Percentiles rank a stretch among this genome's conserved stretches.
Evolutionary conservation across 2,888 invertebrate genomes (phyloP).

Genomic region (Dasypogon diadema): DNA sequence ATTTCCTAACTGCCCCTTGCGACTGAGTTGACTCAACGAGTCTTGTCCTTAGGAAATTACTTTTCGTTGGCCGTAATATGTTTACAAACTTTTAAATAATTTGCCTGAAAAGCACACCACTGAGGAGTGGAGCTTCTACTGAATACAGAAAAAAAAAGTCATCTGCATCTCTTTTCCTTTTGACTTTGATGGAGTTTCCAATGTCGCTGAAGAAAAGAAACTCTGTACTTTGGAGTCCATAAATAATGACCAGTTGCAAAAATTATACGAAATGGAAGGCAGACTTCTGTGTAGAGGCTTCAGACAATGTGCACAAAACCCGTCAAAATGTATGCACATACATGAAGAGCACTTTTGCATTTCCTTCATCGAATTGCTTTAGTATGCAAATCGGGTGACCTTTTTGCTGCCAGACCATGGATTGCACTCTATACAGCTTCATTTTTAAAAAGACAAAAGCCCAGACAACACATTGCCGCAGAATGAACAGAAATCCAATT

Average conservation of each 20-base stretch:
- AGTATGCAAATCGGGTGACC: constrained; percentile 56
- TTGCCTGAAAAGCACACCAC: too few species aligned
- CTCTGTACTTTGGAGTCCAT: constrained; percentile 43
- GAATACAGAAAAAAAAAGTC: constrained; percentile 21
- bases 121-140: not conserved
- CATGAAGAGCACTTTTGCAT: constrained; percentile 56
- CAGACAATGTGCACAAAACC: constrained; percentile 51
- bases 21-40: too few species aligned
- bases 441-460: constrained; percentile 40
- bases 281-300: not conserved
- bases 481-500: constrained; percentile 53
- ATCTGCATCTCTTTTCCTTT: constrained; percentile 34
- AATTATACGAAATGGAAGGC: constrained; percentile 46
- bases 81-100: too few species aligned
- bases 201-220: constrained; percentile 47
- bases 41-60: too few species aligned
- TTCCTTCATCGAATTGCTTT: constrained; percentile 56
- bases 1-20: too few species aligned
- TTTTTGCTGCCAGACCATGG: constrained; percentile 55
- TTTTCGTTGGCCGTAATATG: too few species aligned
- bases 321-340: constrained; percentile 55
- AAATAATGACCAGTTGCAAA: constrained; percentile 52
- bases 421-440: constrained; percentile 46
- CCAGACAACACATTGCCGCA: constrained; percentile 15
- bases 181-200: constrained; percentile 40